These are phyloP conservation scores for Xerus rutilus DNA, from an alignment of 2,797 vertebrate species.

Conservation along the genomic window DNA sequence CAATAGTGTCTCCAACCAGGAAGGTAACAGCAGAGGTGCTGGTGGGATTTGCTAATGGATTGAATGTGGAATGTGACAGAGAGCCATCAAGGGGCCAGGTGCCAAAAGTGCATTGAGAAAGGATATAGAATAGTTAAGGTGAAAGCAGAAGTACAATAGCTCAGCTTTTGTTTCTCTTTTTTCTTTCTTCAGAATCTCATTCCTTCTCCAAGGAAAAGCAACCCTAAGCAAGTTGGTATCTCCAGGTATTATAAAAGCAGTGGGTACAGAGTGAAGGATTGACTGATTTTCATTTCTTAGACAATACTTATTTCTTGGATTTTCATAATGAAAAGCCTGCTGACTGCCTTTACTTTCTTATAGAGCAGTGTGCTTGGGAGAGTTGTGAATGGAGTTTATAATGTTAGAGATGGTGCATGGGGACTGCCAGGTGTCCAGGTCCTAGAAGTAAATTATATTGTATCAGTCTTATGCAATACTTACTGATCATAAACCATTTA, in stretches of 20 bases:
- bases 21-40: background rate
- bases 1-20: background rate
- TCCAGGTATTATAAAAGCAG: background rate
- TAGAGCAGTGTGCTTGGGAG: background rate
- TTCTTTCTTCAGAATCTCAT: background rate
- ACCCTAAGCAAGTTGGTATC: too few relatives aligned
- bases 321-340: background rate
- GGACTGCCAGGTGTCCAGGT: background rate
- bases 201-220: background rate
- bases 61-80: background rate
- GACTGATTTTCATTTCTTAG: background rate
- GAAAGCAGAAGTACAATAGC: background rate
- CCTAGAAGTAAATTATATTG: background rate
- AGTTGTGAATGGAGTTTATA: background rate
- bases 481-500: background rate
- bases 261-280: background rate
- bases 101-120: background rate
- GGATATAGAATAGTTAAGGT: background rate
- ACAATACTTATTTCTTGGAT: background rate
- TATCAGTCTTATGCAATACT: background rate
- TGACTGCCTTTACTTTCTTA: background rate
- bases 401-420: rapidly evolving
- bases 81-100: background rate
- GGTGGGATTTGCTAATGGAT: background rate
- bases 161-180: background rate